Conservation (phyloP, 2,888 invertebrate species). For the Leucozona laternaria region DNA sequence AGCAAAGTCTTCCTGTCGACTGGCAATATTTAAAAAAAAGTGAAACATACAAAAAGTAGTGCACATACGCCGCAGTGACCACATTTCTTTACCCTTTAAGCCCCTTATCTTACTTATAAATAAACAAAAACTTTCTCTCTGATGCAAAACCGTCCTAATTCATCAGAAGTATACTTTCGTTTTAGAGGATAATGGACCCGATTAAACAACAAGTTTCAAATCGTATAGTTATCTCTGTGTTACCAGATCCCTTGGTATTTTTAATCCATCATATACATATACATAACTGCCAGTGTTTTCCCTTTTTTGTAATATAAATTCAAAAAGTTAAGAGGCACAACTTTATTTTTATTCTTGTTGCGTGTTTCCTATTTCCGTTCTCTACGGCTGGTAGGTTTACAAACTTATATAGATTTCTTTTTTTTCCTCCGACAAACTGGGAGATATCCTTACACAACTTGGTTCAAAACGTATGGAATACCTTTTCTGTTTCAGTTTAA, state of each 20-base stretch:
- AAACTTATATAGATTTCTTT: neutral
- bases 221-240: neutral
- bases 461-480: neutral
- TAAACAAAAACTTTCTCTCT: neutral
- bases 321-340: slow-evolving; percentile 1
- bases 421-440: neutral
- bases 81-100: neutral
- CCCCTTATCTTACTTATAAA: neutral
- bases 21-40: no score
- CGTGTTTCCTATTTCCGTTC: slow-evolving; percentile 5
- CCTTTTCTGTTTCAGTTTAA: neutral
- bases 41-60: neutral
- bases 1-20: no score
- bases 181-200: neutral
- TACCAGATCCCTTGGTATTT: neutral
- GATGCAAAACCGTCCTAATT: neutral
- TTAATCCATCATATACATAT: neutral
- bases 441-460: neutral
- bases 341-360: neutral
- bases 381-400: neutral
- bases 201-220: neutral
- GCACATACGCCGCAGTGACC: neutral
- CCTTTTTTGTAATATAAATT: neutral
- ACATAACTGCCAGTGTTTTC: neutral
- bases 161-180: neutral